Evolutionary conservation across 2,888 invertebrate genomes (phyloP).

Genomic region (Diplolepis rosae): DNA sequence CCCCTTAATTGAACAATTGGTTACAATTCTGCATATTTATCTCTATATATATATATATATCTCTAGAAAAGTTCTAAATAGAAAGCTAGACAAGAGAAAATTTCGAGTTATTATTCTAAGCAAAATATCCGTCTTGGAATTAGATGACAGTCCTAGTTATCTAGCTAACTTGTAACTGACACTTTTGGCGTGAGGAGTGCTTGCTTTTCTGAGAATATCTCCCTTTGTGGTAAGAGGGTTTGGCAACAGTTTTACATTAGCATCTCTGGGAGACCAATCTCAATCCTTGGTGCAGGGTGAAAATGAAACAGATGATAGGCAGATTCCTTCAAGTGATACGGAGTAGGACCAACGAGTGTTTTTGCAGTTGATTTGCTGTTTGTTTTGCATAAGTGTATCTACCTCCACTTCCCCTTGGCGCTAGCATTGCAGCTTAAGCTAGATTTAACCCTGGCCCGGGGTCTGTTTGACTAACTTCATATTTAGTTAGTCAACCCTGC

Average conservation of each 20-base stretch:
- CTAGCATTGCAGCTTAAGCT: constrained; percentile 58
- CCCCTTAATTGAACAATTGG: too few relatives aligned
- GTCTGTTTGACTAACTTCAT: constrained; percentile 69
- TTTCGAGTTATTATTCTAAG: too few relatives aligned
- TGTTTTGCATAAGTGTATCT: constrained; percentile 57
- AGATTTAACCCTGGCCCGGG: constrained; percentile 70
- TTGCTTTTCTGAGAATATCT: constrained; percentile 36
- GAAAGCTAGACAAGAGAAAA: too few relatives aligned
- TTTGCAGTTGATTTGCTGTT: constrained; percentile 70
- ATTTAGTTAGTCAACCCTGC: constrained; percentile 73
- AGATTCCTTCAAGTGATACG: constrained; percentile 66
- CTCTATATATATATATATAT: too few relatives aligned
- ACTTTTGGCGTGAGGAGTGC: constrained; percentile 71
- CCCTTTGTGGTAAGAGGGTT: constrained; percentile 37
- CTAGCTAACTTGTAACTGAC: constrained; percentile 62
- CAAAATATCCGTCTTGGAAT: background rate
- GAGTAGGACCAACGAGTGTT: constrained; percentile 60
- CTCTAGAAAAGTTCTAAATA: too few relatives aligned
- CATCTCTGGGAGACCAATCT: constrained; percentile 49
- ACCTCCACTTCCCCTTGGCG: constrained; percentile 30
- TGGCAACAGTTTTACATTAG: constrained; percentile 70
- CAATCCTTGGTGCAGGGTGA: constrained; percentile 41
- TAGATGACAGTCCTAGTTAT: background rate
- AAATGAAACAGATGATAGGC: constrained; percentile 43
- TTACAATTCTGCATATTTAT: too few relatives aligned